Evolutionary conservation across 1,140 invertebrate genomes (phyloP).

Genomic region (Vanessa atalanta): DNA sequence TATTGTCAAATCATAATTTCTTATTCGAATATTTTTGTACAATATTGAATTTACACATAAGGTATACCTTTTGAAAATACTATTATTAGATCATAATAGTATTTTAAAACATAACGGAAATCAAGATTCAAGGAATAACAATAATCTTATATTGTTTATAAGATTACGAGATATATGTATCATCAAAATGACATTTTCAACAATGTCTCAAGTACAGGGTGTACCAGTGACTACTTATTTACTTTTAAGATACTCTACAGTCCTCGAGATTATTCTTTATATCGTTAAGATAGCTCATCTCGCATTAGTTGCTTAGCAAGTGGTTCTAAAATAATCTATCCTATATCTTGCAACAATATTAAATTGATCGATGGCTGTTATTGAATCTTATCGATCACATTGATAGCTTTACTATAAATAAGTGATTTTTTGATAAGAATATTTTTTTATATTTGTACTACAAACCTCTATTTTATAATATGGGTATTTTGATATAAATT

Average conservation of each 20-base stretch:
- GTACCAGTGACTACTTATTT: too few species aligned
- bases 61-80: too few species aligned
- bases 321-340: constrained; percentile 1
- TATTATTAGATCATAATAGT: too few species aligned
- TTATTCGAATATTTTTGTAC: too few species aligned
- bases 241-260: background rate
- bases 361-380: constrained; percentile 20
- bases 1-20: too few species aligned
- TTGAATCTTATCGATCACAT: background rate
- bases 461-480: background rate
- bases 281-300: constrained; percentile 1
- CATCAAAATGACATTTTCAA: too few species aligned
- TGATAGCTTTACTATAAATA: background rate
- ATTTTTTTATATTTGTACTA: background rate
- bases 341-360: background rate
- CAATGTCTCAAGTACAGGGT: too few species aligned
- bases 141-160: too few species aligned
- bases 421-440: constrained; percentile 1
- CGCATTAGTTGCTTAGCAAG: background rate
- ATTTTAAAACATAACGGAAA: too few species aligned
- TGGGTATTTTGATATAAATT: background rate
- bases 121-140: too few species aligned
- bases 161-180: too few species aligned
- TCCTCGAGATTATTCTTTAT: background rate
- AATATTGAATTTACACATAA: too few species aligned